phyloP scores from a whole-genome alignment of 2,888 invertebrate species.

The Troglohyphantes excavatus region DNA sequence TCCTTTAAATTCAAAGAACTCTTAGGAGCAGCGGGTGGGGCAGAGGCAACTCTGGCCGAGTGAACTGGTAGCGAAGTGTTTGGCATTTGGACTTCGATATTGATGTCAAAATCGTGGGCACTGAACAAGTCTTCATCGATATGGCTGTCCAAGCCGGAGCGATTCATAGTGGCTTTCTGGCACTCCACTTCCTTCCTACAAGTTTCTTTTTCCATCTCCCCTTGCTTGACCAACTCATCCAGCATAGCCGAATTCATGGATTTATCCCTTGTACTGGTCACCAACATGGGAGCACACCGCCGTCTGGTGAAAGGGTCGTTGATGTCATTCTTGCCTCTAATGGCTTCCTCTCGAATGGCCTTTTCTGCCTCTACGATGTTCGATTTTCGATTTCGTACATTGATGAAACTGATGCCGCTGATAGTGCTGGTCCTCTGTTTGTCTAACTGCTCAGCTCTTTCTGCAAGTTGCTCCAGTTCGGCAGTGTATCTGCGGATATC shows the following conservation, averaged over 20 bases:
- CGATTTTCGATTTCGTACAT: constrained; percentile 94
- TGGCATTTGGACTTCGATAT: constrained; percentile 94
- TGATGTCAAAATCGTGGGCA: constrained; percentile 97
- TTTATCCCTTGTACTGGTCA: constrained; percentile 81
- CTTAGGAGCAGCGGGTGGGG: constrained; percentile 91
- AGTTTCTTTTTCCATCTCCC: constrained; percentile 81
- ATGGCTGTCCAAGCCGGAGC: background rate
- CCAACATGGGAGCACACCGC: constrained; percentile 84
- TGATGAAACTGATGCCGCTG: constrained; percentile 97
- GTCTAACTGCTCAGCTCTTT: constrained; percentile 94
- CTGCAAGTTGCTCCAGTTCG: constrained; percentile 94
- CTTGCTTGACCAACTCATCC: constrained; percentile 78
- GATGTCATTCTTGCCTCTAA: constrained; percentile 85
- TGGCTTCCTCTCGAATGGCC: constrained; percentile 88
- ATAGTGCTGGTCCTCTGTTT: constrained; percentile 94
- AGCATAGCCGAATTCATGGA: constrained; percentile 78
- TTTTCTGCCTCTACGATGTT: constrained; percentile 97
- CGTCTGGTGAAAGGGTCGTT: constrained; percentile 96
- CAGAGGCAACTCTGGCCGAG: constrained; percentile 88
- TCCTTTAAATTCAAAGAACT: constrained; percentile 94
- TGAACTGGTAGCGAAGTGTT: constrained; percentile 84
- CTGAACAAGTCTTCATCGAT: constrained; percentile 85
- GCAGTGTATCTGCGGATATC: constrained; percentile 86
- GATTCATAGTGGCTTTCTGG: constrained; percentile 13
- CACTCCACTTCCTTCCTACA: constrained; percentile 54